Conservation (phyloP, 2,113 vertebrate genomes). For the Corydoras sp. region DNA sequence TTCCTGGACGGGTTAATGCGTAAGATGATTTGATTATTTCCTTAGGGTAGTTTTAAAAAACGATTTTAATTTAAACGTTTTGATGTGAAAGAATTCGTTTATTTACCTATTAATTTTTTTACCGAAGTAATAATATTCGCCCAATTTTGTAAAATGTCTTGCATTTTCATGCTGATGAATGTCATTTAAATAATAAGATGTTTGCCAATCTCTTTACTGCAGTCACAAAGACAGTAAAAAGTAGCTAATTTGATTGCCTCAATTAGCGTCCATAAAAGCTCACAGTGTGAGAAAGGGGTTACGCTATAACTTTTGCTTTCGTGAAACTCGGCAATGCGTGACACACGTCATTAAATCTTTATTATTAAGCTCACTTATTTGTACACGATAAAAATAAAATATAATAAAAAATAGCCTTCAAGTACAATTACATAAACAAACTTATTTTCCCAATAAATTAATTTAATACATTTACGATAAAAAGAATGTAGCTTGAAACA, state of each 20-base stretch:
- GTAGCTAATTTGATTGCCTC: slow-evolving; percentile 59
- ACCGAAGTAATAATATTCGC: too few species aligned
- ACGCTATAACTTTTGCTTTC: slow-evolving; percentile 51
- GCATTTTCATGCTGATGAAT: background rate
- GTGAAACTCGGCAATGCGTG: slow-evolving; percentile 54
- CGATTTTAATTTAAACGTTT: too few species aligned
- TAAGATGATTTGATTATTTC: slow-evolving; percentile 13
- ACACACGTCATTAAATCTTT: slow-evolving; percentile 49
- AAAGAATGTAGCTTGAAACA: too few species aligned
- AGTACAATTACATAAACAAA: too few species aligned
- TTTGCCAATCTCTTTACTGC: slow-evolving; percentile 46
- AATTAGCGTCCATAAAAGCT: slow-evolving; percentile 67
- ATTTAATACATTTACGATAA: too few species aligned
- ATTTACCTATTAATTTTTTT: too few species aligned
- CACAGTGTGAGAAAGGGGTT: slow-evolving; percentile 41
- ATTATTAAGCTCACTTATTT: slow-evolving; percentile 55
- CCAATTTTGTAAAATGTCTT: background rate
- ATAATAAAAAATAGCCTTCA: background rate
- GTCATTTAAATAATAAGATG: slow-evolving; percentile 40
- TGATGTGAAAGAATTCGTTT: too few species aligned
- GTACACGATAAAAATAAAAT: slow-evolving; percentile 32
- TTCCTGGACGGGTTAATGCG: slow-evolving; percentile 17
- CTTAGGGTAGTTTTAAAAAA: too few species aligned
- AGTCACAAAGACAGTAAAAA: slow-evolving; percentile 66
- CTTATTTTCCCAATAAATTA: too few species aligned